phyloP scores from a whole-genome alignment of 2,113 vertebrate species.

The Gasterosteus nipponicus region DNA sequence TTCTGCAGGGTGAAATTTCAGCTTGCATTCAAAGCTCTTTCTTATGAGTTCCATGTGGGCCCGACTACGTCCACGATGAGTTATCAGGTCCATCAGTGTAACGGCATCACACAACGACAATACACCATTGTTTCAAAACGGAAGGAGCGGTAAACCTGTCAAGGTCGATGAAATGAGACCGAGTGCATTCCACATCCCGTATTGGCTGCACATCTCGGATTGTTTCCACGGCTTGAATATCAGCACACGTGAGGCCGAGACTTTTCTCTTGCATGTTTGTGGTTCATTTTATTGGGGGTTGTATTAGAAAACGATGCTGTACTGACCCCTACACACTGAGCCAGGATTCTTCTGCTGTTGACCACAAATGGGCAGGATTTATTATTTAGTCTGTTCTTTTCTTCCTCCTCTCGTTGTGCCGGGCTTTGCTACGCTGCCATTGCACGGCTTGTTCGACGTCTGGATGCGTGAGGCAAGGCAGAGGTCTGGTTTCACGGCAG shows the following conservation, averaged over 20 bases:
- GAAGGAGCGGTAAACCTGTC: constrained; percentile 62
- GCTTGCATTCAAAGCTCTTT: constrained; percentile 25
- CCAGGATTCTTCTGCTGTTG: constrained; percentile 35
- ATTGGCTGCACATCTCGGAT: constrained; percentile 22
- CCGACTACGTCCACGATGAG: constrained; percentile 43
- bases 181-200: constrained; percentile 5
- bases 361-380: constrained; percentile 40
- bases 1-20: constrained; percentile 44
- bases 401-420: constrained; percentile 18
- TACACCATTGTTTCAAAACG: constrained; percentile 51
- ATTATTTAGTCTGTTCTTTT: constrained; percentile 48
- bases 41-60: constrained; percentile 66
- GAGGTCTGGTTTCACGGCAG: constrained; percentile 72
- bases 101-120: constrained; percentile 45
- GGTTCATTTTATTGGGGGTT: constrained; percentile 37
- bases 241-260: constrained; percentile 27
- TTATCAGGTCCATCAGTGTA: constrained; percentile 55
- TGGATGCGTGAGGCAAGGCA: constrained; percentile 59
- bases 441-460: constrained; percentile 40
- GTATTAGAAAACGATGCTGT: constrained; percentile 51
- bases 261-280: constrained; percentile 29
- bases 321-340: constrained; percentile 38
- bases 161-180: constrained; percentile 39
- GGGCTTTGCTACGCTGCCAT: constrained; percentile 31
- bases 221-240: constrained; percentile 19